Percentiles rank a stretch among this genome's conserved stretches.
These are phyloP conservation scores for Boloria euphrosyne DNA, from an alignment of 2,888 invertebrate genomes.

Conservation along the genomic window DNA sequence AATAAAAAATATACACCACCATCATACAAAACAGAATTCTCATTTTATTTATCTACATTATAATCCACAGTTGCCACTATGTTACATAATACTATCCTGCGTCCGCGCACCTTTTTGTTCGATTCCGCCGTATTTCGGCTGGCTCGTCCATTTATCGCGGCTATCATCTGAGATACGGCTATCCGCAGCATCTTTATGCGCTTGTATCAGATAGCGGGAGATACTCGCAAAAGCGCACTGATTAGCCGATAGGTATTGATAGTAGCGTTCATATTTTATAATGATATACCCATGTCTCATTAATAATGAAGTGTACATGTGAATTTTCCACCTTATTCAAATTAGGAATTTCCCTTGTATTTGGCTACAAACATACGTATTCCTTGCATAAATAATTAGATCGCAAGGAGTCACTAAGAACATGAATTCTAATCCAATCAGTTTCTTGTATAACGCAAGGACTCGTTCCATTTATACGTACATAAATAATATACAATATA, in stretches of 20 bases:
- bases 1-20: no score
- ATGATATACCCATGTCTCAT: slow-evolving; percentile 46
- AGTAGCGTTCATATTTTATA: slow-evolving; percentile 50
- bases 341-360: neutral
- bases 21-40: no score
- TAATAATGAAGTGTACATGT: slow-evolving; percentile 34
- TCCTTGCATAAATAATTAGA: no score
- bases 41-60: no score
- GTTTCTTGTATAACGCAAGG: no score
- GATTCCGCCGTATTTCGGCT: slow-evolving; percentile 74
- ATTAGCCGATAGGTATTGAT: slow-evolving; percentile 66
- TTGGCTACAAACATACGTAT: neutral
- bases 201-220: slow-evolving; percentile 62
- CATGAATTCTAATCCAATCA: no score
- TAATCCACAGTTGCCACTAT: slow-evolving; percentile 17
- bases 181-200: slow-evolving; percentile 70
- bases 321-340: neutral
- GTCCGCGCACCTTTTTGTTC: slow-evolving; percentile 69
- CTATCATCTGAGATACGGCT: slow-evolving; percentile 75
- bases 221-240: slow-evolving; percentile 59
- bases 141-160: slow-evolving; percentile 71
- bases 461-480: no score
- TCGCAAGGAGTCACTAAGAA: no score
- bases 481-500: no score
- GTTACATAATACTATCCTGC: slow-evolving; percentile 52